Conservation (phyloP, 2,113 vertebrate species). For the Elaphurus davidianus region DNA sequence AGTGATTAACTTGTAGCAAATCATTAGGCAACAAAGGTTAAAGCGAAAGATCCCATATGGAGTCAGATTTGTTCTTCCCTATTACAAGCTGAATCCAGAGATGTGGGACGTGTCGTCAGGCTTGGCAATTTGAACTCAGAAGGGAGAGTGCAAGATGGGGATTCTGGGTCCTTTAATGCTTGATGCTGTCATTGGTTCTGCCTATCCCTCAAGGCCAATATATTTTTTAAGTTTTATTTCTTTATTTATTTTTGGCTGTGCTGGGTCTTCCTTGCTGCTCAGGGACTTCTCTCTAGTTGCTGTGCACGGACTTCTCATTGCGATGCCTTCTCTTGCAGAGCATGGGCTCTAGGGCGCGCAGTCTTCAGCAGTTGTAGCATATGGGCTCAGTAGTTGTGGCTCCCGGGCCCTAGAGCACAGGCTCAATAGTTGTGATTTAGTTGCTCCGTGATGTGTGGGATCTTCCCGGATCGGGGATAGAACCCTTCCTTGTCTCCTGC, state of each 20-base stretch:
- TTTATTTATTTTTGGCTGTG: background rate
- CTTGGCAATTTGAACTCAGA: background rate
- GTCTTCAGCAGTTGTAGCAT: fast-evolving
- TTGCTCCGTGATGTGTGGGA: background rate
- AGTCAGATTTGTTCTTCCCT: background rate
- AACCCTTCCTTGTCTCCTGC: background rate
- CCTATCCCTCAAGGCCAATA: background rate
- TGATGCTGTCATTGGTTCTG: background rate
- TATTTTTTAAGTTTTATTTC: background rate
- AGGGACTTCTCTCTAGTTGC: background rate
- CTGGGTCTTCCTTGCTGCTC: background rate
- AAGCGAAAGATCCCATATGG: background rate
- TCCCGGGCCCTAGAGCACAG: background rate
- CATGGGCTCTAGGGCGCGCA: background rate
- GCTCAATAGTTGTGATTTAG: background rate
- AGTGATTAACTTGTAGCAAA: background rate
- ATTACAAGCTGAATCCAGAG: background rate
- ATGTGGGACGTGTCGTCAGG: background rate
- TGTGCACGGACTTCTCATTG: background rate
- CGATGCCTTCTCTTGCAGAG: background rate
- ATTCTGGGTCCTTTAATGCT: background rate
- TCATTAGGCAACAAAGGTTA: background rate
- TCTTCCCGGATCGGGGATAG: background rate
- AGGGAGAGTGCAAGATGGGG: background rate
- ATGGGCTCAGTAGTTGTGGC: background rate